Evolutionary conservation across 2,797 vertebrate genomes (phyloP).

Genomic region (Percopsis omiscomaycus): DNA sequence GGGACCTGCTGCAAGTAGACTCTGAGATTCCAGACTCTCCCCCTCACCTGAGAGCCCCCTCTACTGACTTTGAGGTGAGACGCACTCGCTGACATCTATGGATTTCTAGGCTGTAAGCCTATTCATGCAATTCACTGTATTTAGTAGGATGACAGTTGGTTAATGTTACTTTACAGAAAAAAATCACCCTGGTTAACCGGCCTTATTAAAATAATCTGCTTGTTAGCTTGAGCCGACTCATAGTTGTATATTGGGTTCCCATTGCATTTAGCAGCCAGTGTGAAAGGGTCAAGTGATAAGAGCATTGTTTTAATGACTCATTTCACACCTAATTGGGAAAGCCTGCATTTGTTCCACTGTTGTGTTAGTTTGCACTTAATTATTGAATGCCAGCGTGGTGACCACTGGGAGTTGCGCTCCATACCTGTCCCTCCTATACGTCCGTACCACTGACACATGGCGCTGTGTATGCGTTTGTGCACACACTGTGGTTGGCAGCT

Average conservation of each 20-base stretch:
- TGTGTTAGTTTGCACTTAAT: background rate
- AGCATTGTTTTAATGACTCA: conserved; percentile 18
- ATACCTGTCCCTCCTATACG: conserved; percentile 47
- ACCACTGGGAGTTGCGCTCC: conserved; percentile 9
- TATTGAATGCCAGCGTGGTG: conserved; percentile 16
- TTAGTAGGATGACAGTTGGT: background rate
- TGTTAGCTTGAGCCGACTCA: conserved; percentile 4
- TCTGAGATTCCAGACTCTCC: conserved; percentile 55
- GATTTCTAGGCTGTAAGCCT: background rate
- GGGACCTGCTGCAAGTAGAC: conserved; percentile 75
- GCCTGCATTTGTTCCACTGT: background rate
- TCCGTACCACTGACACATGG: background rate
- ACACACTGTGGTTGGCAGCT: conserved; percentile 5
- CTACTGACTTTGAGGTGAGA: conserved; percentile 66
- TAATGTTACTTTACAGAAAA: too few relatives aligned
- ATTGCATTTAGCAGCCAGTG: background rate
- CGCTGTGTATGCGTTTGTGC: background rate
- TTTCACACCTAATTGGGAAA: conserved; percentile 9
- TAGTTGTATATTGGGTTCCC: conserved; percentile 18
- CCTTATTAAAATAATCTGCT: background rate
- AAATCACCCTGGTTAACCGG: too few relatives aligned
- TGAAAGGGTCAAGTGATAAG: background rate
- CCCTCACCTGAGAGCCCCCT: background rate
- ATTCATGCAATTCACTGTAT: too few relatives aligned
- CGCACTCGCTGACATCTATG: background rate